Conservation (phyloP, 1,140 invertebrate genomes). For the Zaprionus lachaisei region DNA sequence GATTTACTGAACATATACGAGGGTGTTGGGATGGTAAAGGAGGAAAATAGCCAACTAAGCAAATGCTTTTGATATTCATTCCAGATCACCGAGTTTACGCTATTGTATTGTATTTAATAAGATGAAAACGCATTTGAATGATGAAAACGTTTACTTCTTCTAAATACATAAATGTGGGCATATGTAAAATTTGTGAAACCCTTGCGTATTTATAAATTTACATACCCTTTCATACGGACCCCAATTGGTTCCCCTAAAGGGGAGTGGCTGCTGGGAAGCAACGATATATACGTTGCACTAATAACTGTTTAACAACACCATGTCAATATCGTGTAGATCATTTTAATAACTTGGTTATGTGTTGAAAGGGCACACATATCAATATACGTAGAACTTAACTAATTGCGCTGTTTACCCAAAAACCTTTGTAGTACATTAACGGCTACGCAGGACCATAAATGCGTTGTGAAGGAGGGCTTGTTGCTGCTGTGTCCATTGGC, state of each 20-base stretch:
- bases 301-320: too few relatives aligned
- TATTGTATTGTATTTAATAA: conserved; percentile 51
- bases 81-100: conserved; percentile 59
- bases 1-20: conserved; percentile 60
- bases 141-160: too few relatives aligned
- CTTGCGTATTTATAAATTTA: conserved; percentile 41
- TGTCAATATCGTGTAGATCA: too few relatives aligned
- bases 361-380: too few relatives aligned
- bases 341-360: too few relatives aligned
- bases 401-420: background rate
- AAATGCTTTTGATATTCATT: conserved; percentile 56
- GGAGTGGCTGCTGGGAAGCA: too few relatives aligned
- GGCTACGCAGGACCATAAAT: too few relatives aligned
- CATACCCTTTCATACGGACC: background rate
- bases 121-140: conserved; percentile 32
- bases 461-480: too few relatives aligned
- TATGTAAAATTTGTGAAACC: conserved; percentile 48
- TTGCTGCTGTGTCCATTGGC: background rate
- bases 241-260: too few relatives aligned
- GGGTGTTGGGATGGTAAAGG: background rate
- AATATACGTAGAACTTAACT: too few relatives aligned
- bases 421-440: background rate
- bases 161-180: conserved; percentile 22
- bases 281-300: too few relatives aligned
- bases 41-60: conserved; percentile 23